These are phyloP conservation scores for Saccopteryx bilineata DNA, from an alignment of 2,113 vertebrate species.

Conservation along the genomic window DNA sequence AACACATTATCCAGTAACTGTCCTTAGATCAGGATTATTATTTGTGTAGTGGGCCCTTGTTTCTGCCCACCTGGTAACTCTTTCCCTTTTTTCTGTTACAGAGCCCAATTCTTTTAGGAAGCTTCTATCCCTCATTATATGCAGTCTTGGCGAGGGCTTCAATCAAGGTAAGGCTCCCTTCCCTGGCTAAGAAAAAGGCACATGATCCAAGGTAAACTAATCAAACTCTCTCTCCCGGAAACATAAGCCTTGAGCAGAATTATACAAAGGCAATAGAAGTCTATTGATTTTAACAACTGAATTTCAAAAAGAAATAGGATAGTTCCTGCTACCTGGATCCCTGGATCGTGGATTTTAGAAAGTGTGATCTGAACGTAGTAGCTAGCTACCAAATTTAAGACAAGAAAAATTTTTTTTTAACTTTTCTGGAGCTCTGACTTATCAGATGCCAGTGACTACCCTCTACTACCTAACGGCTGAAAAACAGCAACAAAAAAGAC, in stretches of 20 bases:
- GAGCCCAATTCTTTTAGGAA: conserved; percentile 33
- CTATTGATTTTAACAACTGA: background rate
- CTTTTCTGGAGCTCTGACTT: background rate
- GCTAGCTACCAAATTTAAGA: background rate
- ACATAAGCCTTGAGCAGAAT: background rate
- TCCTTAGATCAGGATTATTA: background rate
- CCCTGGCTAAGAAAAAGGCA: background rate
- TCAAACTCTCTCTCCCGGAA: background rate
- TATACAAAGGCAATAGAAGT: background rate
- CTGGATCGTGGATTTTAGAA: background rate
- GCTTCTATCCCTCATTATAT: background rate
- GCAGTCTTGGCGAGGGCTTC: background rate
- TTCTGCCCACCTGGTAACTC: background rate
- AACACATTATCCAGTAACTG: background rate
- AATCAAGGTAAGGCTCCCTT: background rate
- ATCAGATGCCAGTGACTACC: background rate
- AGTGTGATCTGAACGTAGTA: background rate
- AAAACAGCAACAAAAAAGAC: background rate
- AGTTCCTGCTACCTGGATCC: background rate
- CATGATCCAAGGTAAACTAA: background rate
- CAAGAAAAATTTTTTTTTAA: background rate
- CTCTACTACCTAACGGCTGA: background rate
- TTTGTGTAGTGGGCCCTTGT: background rate
- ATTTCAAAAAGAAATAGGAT: background rate
- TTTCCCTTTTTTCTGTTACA: conserved; percentile 33